Conservation (phyloP, 2,888 invertebrate genomes). For the Drosophila subquinaria region DNA sequence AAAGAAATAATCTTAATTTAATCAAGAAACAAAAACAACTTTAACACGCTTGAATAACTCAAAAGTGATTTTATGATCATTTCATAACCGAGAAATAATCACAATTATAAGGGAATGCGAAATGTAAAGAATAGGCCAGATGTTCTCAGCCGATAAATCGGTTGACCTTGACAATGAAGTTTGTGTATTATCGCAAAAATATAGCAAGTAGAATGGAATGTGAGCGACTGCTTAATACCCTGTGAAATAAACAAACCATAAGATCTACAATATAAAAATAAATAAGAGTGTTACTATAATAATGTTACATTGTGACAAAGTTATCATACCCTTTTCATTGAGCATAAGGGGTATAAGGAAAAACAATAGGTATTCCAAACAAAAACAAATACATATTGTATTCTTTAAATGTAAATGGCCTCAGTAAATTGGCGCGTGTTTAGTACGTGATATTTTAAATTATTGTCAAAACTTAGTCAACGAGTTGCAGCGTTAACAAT, state of each 20-base stretch:
- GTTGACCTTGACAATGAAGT: slow-evolving; percentile 54
- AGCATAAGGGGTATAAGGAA: slow-evolving; percentile 25
- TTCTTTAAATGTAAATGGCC: slow-evolving; percentile 7
- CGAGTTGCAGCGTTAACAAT: slow-evolving; percentile 7
- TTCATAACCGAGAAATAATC: slow-evolving; percentile 7
- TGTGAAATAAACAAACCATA: neutral
- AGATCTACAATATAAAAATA: neutral
- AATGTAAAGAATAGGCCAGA: slow-evolving; percentile 16
- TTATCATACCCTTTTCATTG: neutral
- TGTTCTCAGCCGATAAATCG: slow-evolving; percentile 50
- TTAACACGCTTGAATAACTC: neutral
- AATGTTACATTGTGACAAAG: neutral
- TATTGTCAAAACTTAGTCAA: slow-evolving; percentile 14
- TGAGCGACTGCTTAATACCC: neutral
- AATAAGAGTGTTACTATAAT: neutral
- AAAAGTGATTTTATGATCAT: neutral
- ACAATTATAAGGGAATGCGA: neutral
- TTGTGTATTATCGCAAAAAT: slow-evolving; percentile 27
- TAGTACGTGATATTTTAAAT: slow-evolving; percentile 58
- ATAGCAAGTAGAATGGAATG: neutral
- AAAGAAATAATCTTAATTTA: neutral
- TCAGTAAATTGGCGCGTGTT: slow-evolving; percentile 16
- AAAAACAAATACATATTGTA: neutral
- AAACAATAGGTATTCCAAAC: slow-evolving; percentile 8
- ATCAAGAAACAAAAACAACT: neutral